Evolutionary conservation across 64 coral and sea anemone species (phyloP).

Genomic region (Dendronephthya gigantea): DNA sequence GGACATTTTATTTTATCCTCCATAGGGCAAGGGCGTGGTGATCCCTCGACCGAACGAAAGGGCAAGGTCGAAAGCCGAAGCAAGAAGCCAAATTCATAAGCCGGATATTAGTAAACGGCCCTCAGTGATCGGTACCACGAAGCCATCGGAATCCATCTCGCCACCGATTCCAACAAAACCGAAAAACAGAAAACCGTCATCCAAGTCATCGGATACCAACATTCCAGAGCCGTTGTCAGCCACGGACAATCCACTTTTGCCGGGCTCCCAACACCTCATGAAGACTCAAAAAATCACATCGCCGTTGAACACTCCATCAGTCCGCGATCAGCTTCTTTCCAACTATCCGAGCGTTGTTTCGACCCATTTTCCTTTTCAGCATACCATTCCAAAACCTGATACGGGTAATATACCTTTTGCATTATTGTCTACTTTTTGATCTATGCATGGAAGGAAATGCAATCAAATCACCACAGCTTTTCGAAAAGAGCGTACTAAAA

Average conservation of each 20-base stretch:
- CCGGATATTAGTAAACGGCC: neutral
- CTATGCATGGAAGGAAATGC: too few relatives aligned
- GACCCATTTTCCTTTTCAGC: neutral
- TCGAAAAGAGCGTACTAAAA: too few relatives aligned
- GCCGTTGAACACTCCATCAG: neutral
- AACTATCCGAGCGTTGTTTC: neutral
- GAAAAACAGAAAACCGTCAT: neutral
- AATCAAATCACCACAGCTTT: too few relatives aligned
- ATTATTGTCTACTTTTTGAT: too few relatives aligned
- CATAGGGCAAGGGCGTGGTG: neutral
- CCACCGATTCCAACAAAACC: neutral
- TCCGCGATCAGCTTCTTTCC: neutral
- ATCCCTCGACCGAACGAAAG: neutral
- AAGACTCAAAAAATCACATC: constrained; percentile 6
- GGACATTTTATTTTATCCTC: too few relatives aligned
- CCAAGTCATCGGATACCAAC: neutral
- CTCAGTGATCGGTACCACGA: neutral
- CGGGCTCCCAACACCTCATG: neutral
- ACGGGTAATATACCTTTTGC: neutral
- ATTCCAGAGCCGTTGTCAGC: neutral
- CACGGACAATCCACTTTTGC: neutral
- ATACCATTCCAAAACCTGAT: neutral
- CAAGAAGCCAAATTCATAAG: neutral
- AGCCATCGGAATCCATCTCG: neutral
- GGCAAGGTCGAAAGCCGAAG: constrained; percentile 3